A percentile compares a stretch with the other conserved stretches of the same genome.
phyloP scores from a whole-genome alignment of 1,140 invertebrate genomes.

The Contarinia nasturtii region DNA sequence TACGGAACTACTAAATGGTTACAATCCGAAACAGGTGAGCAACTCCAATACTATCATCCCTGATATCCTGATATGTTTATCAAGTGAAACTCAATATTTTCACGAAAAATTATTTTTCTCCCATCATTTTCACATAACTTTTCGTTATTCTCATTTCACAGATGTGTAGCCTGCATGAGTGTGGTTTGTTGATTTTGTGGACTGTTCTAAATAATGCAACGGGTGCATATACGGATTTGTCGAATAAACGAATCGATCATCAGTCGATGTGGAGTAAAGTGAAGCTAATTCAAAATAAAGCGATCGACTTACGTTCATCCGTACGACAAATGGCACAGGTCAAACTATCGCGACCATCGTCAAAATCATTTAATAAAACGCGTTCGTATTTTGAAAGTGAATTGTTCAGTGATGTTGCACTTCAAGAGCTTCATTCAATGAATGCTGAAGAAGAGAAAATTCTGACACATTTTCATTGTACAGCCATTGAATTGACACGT shows the following conservation, averaged over 20 bases:
- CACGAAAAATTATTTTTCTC: no score
- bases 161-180: constrained; percentile 19
- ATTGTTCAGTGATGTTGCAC: constrained; percentile 16
- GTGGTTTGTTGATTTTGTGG: constrained; percentile 19
- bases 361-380: constrained; percentile 13
- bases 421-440: constrained; percentile 16
- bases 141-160: constrained; percentile 4
- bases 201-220: constrained; percentile 10
- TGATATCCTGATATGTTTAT: no score
- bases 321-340: constrained; percentile 7
- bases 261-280: constrained; percentile 18
- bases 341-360: constrained; percentile 5
- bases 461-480: constrained; percentile 12
- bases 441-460: constrained; percentile 6
- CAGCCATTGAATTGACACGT: constrained; percentile 13
- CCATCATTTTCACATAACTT: no score
- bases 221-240: not conserved
- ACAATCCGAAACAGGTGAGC: constrained; percentile 15
- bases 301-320: constrained; percentile 16
- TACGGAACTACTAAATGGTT: constrained; percentile 10
- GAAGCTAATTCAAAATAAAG: constrained; percentile 17
- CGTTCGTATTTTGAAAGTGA: constrained; percentile 19
- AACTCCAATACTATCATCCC: no score
- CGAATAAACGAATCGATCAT: constrained; percentile 9
- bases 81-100: no score